Conservation (phyloP, 2,888 invertebrate genomes). For the Uloborus plumipes region DNA sequence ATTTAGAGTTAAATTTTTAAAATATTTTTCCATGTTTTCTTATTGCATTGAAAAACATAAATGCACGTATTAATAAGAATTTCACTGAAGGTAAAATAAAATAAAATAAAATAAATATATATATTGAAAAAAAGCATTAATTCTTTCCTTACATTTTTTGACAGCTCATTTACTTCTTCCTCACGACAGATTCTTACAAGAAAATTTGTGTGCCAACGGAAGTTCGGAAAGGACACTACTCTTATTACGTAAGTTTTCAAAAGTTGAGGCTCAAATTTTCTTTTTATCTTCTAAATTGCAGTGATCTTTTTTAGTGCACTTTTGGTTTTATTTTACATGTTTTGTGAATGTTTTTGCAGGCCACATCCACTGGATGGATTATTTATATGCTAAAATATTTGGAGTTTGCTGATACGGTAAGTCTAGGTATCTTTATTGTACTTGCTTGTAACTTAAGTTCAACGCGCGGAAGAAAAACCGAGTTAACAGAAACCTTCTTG, state of each 20-base stretch:
- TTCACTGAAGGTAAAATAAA: too few species aligned
- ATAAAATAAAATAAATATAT: too few species aligned
- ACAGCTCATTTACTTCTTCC: constrained; percentile 29
- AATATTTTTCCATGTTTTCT: too few species aligned
- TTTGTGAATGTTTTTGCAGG: constrained; percentile 29
- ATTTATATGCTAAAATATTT: constrained; percentile 90
- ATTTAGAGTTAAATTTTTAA: too few species aligned
- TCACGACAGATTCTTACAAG: constrained; percentile 43
- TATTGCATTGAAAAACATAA: too few species aligned
- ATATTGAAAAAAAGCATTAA: too few species aligned
- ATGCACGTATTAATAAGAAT: too few species aligned
- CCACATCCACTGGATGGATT: constrained; percentile 85
- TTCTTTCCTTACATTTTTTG: not conserved
- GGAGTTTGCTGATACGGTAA: constrained; percentile 87
- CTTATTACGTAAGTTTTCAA: constrained; percentile 30
- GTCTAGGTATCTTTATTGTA: constrained; percentile 57
- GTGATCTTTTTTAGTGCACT: too few species aligned
- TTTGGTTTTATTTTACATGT: not conserved
- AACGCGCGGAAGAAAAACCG: too few species aligned
- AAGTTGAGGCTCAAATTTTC: not conserved
- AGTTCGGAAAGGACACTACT: constrained; percentile 23
- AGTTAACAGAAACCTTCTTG: too few species aligned
- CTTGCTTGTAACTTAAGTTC: too few species aligned
- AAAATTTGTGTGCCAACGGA: constrained; percentile 35
- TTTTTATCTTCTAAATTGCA: not conserved